phyloP scores from a whole-genome alignment of 2,888 invertebrate genomes.

The Ochropacha duplaris region DNA sequence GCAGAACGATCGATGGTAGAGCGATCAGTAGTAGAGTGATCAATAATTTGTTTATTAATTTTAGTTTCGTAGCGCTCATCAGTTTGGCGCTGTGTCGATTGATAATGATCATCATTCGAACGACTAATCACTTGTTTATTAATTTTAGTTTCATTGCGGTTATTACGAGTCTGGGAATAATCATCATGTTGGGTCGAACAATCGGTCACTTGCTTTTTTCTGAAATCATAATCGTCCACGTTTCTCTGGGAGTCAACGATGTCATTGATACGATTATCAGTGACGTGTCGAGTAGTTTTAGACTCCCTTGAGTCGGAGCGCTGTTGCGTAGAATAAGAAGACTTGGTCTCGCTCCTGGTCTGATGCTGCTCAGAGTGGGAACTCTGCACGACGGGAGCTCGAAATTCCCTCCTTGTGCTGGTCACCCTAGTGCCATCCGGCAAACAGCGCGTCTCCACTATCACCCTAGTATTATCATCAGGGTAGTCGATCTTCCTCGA shows the following conservation, averaged over 20 bases:
- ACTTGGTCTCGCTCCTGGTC: slow-evolving; percentile 53
- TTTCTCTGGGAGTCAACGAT: slow-evolving; percentile 66
- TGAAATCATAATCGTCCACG: slow-evolving; percentile 63
- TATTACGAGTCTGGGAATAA: slow-evolving; percentile 25
- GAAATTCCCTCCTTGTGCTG: slow-evolving; percentile 86
- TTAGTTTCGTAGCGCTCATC: slow-evolving; percentile 13
- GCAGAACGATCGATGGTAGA: neutral
- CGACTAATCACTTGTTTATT: slow-evolving; percentile 28
- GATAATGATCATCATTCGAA: slow-evolving; percentile 26
- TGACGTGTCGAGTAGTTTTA: slow-evolving; percentile 43
- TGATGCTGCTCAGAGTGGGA: slow-evolving; percentile 57
- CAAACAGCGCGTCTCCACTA: slow-evolving; percentile 85
- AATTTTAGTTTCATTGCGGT: slow-evolving; percentile 20
- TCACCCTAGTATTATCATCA: slow-evolving; percentile 86
- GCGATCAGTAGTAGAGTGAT: slow-evolving; percentile 1
- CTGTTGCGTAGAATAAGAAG: slow-evolving; percentile 51
- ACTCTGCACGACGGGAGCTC: slow-evolving; percentile 47
- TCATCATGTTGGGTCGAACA: slow-evolving; percentile 33
- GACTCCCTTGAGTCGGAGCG: slow-evolving; percentile 51
- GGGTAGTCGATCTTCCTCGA: slow-evolving; percentile 84
- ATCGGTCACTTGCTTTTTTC: slow-evolving; percentile 38
- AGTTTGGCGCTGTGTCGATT: slow-evolving; percentile 14
- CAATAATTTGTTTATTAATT: neutral
- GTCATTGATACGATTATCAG: slow-evolving; percentile 42
- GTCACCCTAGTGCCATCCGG: slow-evolving; percentile 87